Percentiles rank a stretch among this genome's conserved stretches.
These are phyloP conservation scores for Drosophila varians DNA, from an alignment of 1,140 invertebrate genomes.

Conservation along the genomic window DNA sequence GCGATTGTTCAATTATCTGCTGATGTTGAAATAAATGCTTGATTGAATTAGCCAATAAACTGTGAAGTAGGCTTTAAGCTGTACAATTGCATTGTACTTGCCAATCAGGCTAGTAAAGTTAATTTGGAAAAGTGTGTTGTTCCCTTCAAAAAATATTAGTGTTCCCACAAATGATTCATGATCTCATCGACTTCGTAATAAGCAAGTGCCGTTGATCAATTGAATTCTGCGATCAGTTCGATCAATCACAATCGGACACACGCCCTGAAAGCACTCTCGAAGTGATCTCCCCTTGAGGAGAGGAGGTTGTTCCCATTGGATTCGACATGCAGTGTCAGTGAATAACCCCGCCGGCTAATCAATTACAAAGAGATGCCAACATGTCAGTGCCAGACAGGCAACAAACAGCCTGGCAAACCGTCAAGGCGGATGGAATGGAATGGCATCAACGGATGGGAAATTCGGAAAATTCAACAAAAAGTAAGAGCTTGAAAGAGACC, in stretches of 20 bases:
- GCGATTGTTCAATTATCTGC: conserved; percentile 25
- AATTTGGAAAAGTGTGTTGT: too few species aligned
- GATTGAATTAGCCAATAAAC: neutral
- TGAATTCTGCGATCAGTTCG: conserved; percentile 51
- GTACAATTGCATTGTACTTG: too few species aligned
- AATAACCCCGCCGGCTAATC: conserved; percentile 71
- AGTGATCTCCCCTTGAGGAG: conserved; percentile 35
- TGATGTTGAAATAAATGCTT: neutral
- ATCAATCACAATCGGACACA: conserved; percentile 36
- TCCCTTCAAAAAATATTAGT: neutral
- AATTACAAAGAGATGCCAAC: conserved; percentile 80
- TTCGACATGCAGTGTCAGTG: conserved; percentile 72
- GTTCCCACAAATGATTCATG: conserved; percentile 5
- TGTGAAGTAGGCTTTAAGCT: too few species aligned
- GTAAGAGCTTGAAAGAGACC: conserved; percentile 32
- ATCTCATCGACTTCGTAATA: conserved; percentile 37
- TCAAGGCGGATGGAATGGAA: conserved; percentile 34
- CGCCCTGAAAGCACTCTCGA: conserved; percentile 30
- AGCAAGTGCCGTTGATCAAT: conserved; percentile 27
- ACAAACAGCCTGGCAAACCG: conserved; percentile 38
- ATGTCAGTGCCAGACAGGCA: conserved; percentile 65
- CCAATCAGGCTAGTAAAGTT: neutral
- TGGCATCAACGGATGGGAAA: conserved; percentile 31
- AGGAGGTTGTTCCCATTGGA: conserved; percentile 50
- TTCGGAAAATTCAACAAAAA: conserved; percentile 15